Conservation (phyloP, 2,888 invertebrate species). For the Macrophya alboannulata region DNA sequence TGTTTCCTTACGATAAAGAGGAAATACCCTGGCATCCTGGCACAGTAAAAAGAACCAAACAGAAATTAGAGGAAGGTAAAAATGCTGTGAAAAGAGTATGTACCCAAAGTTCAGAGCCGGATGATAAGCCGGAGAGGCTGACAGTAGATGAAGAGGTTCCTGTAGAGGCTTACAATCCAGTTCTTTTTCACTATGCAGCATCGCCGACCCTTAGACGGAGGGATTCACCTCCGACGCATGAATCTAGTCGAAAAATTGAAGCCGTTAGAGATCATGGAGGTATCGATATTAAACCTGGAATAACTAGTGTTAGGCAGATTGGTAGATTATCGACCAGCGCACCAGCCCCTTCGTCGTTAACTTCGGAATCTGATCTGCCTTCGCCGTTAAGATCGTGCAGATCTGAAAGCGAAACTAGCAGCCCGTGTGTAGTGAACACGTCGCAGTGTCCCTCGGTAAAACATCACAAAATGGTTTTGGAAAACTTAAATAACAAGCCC, state of each 20-base stretch:
- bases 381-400: slow-evolving; percentile 74
- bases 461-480: slow-evolving; percentile 81
- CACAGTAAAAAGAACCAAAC: slow-evolving; percentile 87
- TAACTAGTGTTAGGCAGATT: slow-evolving; percentile 67
- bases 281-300: slow-evolving; percentile 69
- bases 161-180: slow-evolving; percentile 75
- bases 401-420: slow-evolving; percentile 78
- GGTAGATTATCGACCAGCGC: slow-evolving; percentile 79
- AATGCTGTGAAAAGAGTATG: slow-evolving; percentile 78
- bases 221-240: slow-evolving; percentile 67
- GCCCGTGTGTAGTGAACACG: slow-evolving; percentile 79
- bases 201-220: slow-evolving; percentile 74
- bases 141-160: slow-evolving; percentile 71
- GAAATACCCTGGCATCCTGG: slow-evolving; percentile 87
- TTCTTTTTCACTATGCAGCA: slow-evolving; percentile 75
- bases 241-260: slow-evolving; percentile 56
- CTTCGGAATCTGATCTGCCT: slow-evolving; percentile 75
- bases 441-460: slow-evolving; percentile 82
- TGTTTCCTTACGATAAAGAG: slow-evolving; percentile 83
- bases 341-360: slow-evolving; percentile 75
- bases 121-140: slow-evolving; percentile 70
- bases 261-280: slow-evolving; percentile 63
- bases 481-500: slow-evolving; percentile 79
- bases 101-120: slow-evolving; percentile 72
- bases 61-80: slow-evolving; percentile 85